A percentile compares a stretch with the other conserved stretches of the same genome.
These are phyloP conservation scores for Aphidoletes aphidimyza DNA, from an alignment of 2,888 invertebrate genomes.

Conservation along the genomic window DNA sequence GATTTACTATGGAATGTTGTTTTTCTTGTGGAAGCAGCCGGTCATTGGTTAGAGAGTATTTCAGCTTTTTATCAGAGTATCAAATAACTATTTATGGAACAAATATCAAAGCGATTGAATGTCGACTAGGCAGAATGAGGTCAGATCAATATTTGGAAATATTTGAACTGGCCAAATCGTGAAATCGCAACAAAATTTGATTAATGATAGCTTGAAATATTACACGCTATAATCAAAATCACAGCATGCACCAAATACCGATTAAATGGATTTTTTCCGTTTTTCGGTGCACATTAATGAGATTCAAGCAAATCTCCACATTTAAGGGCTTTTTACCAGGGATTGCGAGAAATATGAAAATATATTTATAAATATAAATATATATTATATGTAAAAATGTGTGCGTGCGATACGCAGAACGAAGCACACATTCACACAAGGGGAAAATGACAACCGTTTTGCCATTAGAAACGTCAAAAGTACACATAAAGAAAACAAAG, in stretches of 20 bases:
- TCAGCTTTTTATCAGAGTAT: neutral
- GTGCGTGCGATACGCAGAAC: no score
- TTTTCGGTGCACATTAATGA: constrained; percentile 9
- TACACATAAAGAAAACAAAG: no score
- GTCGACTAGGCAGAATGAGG: neutral
- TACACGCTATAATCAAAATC: no score
- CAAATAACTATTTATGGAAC: neutral
- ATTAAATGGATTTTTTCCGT: no score
- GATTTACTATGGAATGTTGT: neutral
- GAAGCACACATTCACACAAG: no score
- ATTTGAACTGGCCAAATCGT: neutral
- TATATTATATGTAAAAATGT: no score
- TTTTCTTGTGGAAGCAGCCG: neutral
- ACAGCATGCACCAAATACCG: no score
- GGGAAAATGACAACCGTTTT: no score
- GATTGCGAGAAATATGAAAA: no score
- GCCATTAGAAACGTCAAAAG: no score
- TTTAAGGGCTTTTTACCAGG: constrained; percentile 2
- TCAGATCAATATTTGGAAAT: neutral
- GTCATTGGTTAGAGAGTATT: neutral
- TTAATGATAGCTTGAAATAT: neutral
- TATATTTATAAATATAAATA: no score
- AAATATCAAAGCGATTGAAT: no score
- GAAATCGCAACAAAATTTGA: constrained; percentile 32
- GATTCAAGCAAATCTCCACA: neutral